Base-by-base conservation (phyloP, 2,888 invertebrate genomes). In the Pinctada fucata region DNA sequence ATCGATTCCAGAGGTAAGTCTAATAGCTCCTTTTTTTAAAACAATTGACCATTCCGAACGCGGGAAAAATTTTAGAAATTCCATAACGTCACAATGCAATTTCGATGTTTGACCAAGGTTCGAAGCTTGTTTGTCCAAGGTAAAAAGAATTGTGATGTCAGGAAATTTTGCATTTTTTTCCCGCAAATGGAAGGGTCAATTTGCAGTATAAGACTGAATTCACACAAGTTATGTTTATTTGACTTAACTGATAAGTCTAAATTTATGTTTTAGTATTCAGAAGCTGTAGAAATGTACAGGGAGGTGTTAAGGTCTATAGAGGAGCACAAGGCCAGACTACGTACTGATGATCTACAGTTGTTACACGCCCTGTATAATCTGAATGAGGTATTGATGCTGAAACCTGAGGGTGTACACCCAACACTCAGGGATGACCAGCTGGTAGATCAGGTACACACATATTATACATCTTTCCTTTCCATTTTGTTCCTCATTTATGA, bases 321-420 rank as follows among this genome's bases (percentile, higher is more conserved):
- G 93, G 86, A 90, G 81, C 89, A 90, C 79, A 87, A 88, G 68
- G 85, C 84, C 5, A 69, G 84, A 75, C 80, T 92, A 72, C 92
- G 93, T 70, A 94, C 95, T 31, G 96, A 96, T 89, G 94, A 94
- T 72, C 92, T 96, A 2, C 94, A 94, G 89, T 93, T 94, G 87
- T 94, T 96, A 48, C 96, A 96, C 90, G 94, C 95, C 0, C 91
- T 95, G 79, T 93, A 95, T 86, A 96, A 96, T 91, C 92, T 95
- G 71, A 93, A 94, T 2, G 94, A 95, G 79, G 83, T 92, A 49
- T 83, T 91, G 67, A 72, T 75, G 4, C 72, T 84, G 3, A 90
- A 92, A 64, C 92, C 93, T 3, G 87, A 88, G 8, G 93, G 92
- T 5, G 89, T 94, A 3, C 89, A 92, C 1, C 93, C 93, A 4